Evolutionary conservation across 2,797 vertebrate species (phyloP), one percentile per base, ranked within the genome.

Genomic region (Mormyrus hasselquistii): DNA sequence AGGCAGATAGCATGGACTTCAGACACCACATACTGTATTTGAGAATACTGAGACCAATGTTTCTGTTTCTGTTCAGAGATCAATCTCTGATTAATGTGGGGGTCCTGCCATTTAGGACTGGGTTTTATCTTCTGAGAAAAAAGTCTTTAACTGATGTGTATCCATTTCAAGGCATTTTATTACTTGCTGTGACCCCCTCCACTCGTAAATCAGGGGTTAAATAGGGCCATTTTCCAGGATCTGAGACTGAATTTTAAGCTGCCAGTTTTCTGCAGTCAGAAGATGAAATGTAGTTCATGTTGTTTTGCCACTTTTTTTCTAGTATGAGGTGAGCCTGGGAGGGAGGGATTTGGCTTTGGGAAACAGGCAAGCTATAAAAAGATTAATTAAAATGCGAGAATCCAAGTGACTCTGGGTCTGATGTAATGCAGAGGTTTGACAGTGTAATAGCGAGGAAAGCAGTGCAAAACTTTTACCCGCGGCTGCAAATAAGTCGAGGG

Each of bases 371-470:
- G 90, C 90, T 95, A 93, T 94, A 94, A 95, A 96, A 95, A 94
- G 92, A 92, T 92, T 92, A 90, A 94, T 96, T 95, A 94, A 94
- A 94, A 92, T 93, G 91, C 94, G 57, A 87, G 22, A 89, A 79
- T 76, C 69, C 14, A 50, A 55, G 50, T 85, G 0, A 82, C 89
- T 16, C 12, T 34, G 85, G 44, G 65, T 89, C 87, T 94, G 93
- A 94, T 94, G 93, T 94, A 94, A 94, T 92, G 89, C 82, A 73
- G 90, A 91, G 93, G 91, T 91, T 91, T 89, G 90, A 88, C 82
- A 90, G 84, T 91, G 91, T 92, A 93, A 94, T 89, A 14, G 87
- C 50, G 52, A 57, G 83, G 88, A 88, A 82, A 59, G 87, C 91
- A 86, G 89, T 91, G 90, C 91, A 49, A 52, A 50, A 86, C 85